Percentiles rank a stretch among this genome's conserved stretches.
Evolutionary conservation across 1,140 invertebrate species (phyloP).

Genomic region (Meloidogyne floridensis): DNA sequence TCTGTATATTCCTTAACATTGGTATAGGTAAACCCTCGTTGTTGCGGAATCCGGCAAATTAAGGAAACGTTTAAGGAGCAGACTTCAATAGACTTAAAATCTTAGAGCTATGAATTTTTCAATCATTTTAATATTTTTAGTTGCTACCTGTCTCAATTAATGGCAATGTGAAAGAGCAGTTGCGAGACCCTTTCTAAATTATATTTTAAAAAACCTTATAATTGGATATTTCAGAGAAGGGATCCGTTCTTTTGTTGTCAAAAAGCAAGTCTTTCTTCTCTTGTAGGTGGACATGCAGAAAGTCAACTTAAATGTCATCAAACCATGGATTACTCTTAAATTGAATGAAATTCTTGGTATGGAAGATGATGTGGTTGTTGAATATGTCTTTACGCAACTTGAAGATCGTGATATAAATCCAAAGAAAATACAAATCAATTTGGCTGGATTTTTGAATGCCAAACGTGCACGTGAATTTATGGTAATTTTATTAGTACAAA

Average conservation of each 20-base stretch:
- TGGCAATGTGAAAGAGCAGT: constrained; percentile 14
- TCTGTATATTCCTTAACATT: no score
- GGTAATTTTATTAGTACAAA: constrained; percentile 67
- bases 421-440: constrained; percentile 97
- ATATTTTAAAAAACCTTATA: constrained; percentile 2
- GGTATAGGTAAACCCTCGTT: no score
- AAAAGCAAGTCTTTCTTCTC: constrained; percentile 31
- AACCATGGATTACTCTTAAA: constrained; percentile 96
- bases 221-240: background rate
- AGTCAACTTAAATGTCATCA: constrained; percentile 93
- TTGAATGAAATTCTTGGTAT: constrained; percentile 91
- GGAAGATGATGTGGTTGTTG: constrained; percentile 96
- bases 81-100: background rate
- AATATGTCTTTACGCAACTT: constrained; percentile 97
- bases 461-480: constrained; percentile 96
- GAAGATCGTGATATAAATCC: constrained; percentile 84
- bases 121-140: background rate
- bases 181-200: constrained; percentile 3
- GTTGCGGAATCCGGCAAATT: no score
- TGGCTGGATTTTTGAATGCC: constrained; percentile 97
- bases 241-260: constrained; percentile 2
- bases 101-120: background rate
- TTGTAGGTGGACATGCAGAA: constrained; percentile 94
- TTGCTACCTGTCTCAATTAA: constrained; percentile 8
- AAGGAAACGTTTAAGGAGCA: no score